phyloP scores from a whole-genome alignment of 2,797 vertebrate genomes.

The Malurus leucopterus region DNA sequence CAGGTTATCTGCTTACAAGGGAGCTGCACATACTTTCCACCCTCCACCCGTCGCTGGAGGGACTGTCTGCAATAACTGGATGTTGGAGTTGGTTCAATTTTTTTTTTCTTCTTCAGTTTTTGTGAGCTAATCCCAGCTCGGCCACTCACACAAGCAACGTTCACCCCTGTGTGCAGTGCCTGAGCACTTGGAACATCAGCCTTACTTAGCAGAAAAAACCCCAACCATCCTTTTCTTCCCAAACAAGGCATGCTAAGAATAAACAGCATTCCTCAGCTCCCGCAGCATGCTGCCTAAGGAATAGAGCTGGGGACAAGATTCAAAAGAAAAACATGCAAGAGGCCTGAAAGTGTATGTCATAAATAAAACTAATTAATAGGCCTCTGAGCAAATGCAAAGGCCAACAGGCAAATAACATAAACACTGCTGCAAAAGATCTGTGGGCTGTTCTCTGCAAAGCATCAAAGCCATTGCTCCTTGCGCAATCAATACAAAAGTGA shows the following conservation, averaged over 20 bases:
- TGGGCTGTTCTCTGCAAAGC: neutral
- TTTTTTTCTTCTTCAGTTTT: neutral
- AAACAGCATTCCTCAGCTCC: neutral
- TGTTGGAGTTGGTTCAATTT: neutral
- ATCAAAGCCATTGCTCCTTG: neutral
- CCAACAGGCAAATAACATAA: constrained; percentile 6
- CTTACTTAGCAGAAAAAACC: neutral
- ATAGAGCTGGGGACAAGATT: neutral
- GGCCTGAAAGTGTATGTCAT: neutral
- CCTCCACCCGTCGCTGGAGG: neutral
- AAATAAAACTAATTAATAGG: constrained; percentile 5
- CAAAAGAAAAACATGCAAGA: neutral
- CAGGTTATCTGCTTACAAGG: constrained; percentile 13
- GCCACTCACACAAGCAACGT: neutral
- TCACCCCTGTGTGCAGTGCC: neutral
- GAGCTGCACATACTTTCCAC: neutral
- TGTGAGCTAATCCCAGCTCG: neutral
- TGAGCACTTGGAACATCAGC: neutral
- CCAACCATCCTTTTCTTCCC: neutral
- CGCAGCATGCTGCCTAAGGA: neutral
- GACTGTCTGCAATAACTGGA: neutral
- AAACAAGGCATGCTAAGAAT: constrained; percentile 3
- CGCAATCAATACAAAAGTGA: neutral
- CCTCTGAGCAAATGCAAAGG: neutral
- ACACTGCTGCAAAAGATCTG: neutral